phyloP scores from a whole-genome alignment of 2,113 vertebrate species.

The Oncorhynchus kisutch region DNA sequence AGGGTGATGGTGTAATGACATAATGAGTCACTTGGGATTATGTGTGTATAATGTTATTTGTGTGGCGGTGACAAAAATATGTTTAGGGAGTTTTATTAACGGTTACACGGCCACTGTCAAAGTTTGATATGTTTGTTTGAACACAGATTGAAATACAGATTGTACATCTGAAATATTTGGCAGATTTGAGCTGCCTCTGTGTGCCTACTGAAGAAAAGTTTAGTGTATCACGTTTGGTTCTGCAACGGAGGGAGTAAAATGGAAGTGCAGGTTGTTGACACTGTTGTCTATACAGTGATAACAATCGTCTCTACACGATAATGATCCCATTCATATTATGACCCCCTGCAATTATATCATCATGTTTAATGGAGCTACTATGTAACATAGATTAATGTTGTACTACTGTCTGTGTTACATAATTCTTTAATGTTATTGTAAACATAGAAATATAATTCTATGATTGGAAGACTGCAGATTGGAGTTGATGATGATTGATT shows the following conservation, averaged over 20 bases:
- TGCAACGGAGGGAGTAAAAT: too few relatives aligned
- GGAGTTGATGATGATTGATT: too few relatives aligned
- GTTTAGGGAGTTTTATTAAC: not conserved
- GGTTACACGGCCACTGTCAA: not conserved
- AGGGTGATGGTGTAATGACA: slow-evolving; percentile 16
- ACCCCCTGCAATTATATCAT: slow-evolving; percentile 29
- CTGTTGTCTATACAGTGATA: not conserved
- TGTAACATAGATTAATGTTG: slow-evolving; percentile 23
- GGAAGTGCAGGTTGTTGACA: not conserved
- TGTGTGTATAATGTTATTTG: not conserved
- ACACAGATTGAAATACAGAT: too few relatives aligned
- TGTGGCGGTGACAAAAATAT: not conserved
- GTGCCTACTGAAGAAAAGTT: not conserved
- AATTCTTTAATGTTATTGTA: slow-evolving; percentile 5
- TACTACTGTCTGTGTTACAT: not conserved
- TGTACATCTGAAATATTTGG: too few relatives aligned
- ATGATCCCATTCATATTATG: slow-evolving; percentile 17
- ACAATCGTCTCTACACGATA: slow-evolving; percentile 16
- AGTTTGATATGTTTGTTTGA: not conserved
- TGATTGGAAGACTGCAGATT: too few relatives aligned
- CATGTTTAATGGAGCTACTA: not conserved
- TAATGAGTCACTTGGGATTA: not conserved
- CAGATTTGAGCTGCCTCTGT: too few relatives aligned
- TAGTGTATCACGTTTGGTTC: not conserved
- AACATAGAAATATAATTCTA: too few relatives aligned